phyloP scores from a whole-genome alignment of 2,888 invertebrate species.

The Xestoiulus laeticollis region DNA sequence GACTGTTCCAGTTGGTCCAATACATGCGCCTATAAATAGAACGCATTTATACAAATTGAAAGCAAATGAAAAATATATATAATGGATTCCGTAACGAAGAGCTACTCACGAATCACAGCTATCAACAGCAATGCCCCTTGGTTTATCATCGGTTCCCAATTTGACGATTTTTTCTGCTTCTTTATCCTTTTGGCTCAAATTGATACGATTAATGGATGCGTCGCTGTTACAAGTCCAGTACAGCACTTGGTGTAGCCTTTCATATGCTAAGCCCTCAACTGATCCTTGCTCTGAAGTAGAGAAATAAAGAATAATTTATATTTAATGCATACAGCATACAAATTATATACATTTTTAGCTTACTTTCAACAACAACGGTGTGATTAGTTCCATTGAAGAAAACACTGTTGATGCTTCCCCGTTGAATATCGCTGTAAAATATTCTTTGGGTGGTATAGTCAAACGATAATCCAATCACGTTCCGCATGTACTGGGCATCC shows the following conservation, averaged over 20 bases:
- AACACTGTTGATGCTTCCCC: constrained; percentile 83
- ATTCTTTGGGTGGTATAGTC: constrained; percentile 75
- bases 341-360: constrained; percentile 61
- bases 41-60: background rate
- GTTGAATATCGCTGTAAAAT: constrained; percentile 89
- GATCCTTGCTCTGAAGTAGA: constrained; percentile 75
- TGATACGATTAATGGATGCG: constrained; percentile 74
- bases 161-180: constrained; percentile 69
- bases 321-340: background rate
- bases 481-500: constrained; percentile 78
- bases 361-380: constrained; percentile 74
- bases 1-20: constrained; percentile 92
- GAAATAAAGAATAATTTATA: background rate
- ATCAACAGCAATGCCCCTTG: constrained; percentile 85
- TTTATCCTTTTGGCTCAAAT: constrained; percentile 64
- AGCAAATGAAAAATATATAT: too few relatives aligned
- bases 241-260: constrained; percentile 73
- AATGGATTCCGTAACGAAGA: background rate
- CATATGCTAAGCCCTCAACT: constrained; percentile 87
- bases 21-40: constrained; percentile 71
- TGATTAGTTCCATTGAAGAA: constrained; percentile 82
- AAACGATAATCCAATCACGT: constrained; percentile 85
- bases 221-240: constrained; percentile 89
- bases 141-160: constrained; percentile 77
- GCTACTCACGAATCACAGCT: constrained; percentile 73